Percentiles rank a stretch among this genome's conserved stretches.
These are phyloP conservation scores for Chaetogeoica ovagalla DNA, from an alignment of 2,888 invertebrate genomes.

Conservation along the genomic window DNA sequence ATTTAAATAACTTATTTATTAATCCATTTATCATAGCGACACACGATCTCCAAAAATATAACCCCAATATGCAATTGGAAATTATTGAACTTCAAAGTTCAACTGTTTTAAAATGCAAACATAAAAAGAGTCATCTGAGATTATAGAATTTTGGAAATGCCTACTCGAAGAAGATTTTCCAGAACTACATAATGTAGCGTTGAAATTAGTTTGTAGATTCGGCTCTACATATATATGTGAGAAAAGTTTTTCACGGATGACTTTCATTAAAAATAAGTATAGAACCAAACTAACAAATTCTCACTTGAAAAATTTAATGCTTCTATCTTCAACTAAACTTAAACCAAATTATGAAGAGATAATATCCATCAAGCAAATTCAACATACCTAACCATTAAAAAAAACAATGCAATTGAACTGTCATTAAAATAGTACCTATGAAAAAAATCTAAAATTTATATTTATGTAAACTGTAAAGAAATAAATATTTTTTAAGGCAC, in stretches of 20 bases:
- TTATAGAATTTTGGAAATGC: constrained; percentile 17
- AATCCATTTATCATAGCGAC: too few relatives aligned
- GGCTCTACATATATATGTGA: constrained; percentile 22
- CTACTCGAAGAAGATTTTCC: constrained; percentile 2
- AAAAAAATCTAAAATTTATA: constrained; percentile 39
- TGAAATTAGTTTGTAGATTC: not conserved
- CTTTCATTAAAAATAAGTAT: constrained; percentile 38
- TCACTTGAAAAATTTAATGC: constrained; percentile 43
- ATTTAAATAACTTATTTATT: too few relatives aligned
- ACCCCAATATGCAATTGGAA: constrained; percentile 1
- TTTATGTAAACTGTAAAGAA: constrained; percentile 21
- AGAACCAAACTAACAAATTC: constrained; percentile 43
- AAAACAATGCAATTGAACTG: constrained; percentile 27
- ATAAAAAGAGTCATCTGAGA: constrained; percentile 9
- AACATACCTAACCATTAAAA: constrained; percentile 25
- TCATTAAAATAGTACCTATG: constrained; percentile 30
- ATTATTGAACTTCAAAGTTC: constrained; percentile 22
- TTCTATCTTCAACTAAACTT: constrained; percentile 44
- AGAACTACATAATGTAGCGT: constrained; percentile 2
- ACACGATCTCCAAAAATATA: too few relatives aligned
- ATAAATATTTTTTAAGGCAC: too few relatives aligned
- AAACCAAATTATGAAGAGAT: constrained; percentile 45
- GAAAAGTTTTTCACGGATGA: constrained; percentile 37
- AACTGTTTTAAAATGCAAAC: constrained; percentile 18
- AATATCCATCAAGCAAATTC: constrained; percentile 37